These are phyloP conservation scores for Molorchus minor DNA, from an alignment of 2,888 invertebrate genomes.

Conservation along the genomic window DNA sequence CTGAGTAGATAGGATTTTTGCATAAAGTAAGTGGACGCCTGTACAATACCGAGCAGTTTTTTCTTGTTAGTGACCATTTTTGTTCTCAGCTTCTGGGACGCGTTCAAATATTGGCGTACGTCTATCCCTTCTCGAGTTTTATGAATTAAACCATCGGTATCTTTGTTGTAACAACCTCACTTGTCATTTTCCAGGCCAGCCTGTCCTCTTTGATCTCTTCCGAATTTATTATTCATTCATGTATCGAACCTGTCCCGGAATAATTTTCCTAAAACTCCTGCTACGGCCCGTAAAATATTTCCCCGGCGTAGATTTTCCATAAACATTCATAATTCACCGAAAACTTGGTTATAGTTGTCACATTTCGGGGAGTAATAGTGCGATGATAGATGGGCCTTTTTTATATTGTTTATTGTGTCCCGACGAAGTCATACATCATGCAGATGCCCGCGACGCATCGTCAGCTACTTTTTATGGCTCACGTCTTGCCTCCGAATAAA, in stretches of 20 bases:
- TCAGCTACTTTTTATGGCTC: slow-evolving; percentile 12
- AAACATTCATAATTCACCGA: slow-evolving; percentile 21
- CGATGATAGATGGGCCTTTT: slow-evolving; percentile 33
- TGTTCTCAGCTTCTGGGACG: no score
- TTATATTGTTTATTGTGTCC: slow-evolving; percentile 23
- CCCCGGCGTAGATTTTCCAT: slow-evolving; percentile 7
- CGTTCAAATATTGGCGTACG: no score
- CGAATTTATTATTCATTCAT: slow-evolving; percentile 10
- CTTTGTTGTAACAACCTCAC: no score
- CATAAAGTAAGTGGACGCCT: no score
- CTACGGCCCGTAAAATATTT: background rate
- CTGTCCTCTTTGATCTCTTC: background rate
- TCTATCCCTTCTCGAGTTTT: no score
- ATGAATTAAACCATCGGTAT: no score
- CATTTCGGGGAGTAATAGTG: slow-evolving; percentile 23
- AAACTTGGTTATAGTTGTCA: slow-evolving; percentile 25
- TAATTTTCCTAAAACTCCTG: slow-evolving; percentile 21
- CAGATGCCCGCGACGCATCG: slow-evolving; percentile 9
- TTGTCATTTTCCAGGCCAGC: no score
- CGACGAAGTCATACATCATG: slow-evolving; percentile 28
- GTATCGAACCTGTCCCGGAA: slow-evolving; percentile 6
- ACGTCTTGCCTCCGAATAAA: background rate
- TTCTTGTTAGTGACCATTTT: no score
- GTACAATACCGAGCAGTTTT: no score
- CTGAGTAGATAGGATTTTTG: no score